These are phyloP conservation scores for Leptonema lineaticorne DNA, from an alignment of 1,140 invertebrate species.

Conservation along the genomic window DNA sequence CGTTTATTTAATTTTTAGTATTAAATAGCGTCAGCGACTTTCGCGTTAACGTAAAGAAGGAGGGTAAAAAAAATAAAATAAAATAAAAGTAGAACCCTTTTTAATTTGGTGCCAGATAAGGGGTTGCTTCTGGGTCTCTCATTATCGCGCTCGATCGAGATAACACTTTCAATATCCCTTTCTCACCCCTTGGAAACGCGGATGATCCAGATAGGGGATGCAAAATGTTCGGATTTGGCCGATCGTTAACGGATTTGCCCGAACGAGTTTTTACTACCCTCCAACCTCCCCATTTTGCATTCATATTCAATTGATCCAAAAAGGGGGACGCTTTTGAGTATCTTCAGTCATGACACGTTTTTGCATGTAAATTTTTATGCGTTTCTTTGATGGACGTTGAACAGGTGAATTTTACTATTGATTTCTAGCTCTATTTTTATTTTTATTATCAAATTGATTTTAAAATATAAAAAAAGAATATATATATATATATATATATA, in stretches of 20 bases:
- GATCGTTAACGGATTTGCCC: conserved; percentile 37
- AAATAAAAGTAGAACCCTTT: not conserved
- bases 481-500: too few species aligned
- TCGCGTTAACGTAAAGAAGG: too few species aligned
- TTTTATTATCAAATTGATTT: not conserved
- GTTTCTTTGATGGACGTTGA: not conserved
- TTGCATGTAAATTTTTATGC: not conserved
- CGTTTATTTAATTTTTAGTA: too few species aligned
- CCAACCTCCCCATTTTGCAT: too few species aligned
- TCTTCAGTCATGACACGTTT: not conserved
- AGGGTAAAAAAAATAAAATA: too few species aligned
- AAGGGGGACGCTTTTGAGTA: not conserved
- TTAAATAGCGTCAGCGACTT: too few species aligned
- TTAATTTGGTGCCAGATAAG: conserved; percentile 22
- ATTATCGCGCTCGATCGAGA: conserved; percentile 42
- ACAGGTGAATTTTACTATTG: not conserved
- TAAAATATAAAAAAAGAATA: too few species aligned
- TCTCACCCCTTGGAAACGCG: conserved; percentile 15
- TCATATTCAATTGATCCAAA: conserved; percentile 28
- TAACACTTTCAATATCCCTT: conserved; percentile 41
- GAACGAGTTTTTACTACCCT: conserved; percentile 26
- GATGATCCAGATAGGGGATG: not conserved
- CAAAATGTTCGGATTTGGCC: conserved; percentile 28
- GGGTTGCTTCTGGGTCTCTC: conserved; percentile 23
- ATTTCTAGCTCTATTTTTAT: not conserved